Conservation (phyloP, 2,113 vertebrate genomes). For the Salvator merianae region DNA sequence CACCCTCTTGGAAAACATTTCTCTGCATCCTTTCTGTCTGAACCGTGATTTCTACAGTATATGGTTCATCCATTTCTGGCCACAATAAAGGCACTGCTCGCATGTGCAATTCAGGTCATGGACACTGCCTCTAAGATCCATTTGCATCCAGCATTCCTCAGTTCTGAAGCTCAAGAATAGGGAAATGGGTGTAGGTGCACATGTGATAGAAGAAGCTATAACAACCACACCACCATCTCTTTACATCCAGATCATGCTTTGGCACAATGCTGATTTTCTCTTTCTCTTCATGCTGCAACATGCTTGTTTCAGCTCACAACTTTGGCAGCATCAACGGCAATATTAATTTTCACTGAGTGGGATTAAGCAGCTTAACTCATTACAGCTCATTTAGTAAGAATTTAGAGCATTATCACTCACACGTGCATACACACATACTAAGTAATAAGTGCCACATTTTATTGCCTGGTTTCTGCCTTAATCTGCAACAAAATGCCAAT, state of each 20-base stretch:
- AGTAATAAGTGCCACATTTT: conserved; percentile 1
- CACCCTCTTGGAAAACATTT: too few species aligned
- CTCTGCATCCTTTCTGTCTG: too few species aligned
- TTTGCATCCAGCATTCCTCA: not conserved
- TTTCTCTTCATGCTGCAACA: not conserved
- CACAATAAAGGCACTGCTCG: not conserved
- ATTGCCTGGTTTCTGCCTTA: conserved; percentile 31
- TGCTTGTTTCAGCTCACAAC: conserved; percentile 30
- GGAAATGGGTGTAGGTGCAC: not conserved
- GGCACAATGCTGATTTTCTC: not conserved
- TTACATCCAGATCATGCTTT: not conserved
- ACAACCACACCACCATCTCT: not conserved
- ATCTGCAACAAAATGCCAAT: not conserved
- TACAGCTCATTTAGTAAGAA: conserved; percentile 45
- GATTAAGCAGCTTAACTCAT: conserved; percentile 59
- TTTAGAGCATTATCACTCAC: conserved; percentile 35
- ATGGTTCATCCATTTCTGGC: too few species aligned
- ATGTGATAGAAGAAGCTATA: too few species aligned
- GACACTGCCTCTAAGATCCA: not conserved
- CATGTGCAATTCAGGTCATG: not conserved
- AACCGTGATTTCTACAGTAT: too few species aligned
- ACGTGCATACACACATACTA: too few species aligned
- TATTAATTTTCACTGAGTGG: conserved; percentile 55
- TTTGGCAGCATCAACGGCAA: conserved; percentile 33
- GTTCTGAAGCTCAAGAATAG: not conserved